Percentiles rank a stretch among this genome's conserved stretches.
These are phyloP conservation scores for Brachionus rubens DNA, from an alignment of 1,140 invertebrate genomes.

Conservation along the genomic window DNA sequence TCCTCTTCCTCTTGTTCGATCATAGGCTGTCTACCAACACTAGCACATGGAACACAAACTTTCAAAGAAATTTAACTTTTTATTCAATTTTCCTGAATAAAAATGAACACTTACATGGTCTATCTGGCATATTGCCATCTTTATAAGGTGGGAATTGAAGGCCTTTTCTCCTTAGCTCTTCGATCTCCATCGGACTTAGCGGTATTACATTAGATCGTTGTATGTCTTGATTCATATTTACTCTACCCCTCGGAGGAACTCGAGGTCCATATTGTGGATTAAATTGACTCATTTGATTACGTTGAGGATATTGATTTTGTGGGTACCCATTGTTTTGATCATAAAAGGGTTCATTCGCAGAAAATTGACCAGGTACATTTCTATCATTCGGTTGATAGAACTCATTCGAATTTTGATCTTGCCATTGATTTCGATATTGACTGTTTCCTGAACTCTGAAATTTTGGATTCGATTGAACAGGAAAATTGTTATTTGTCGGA, in stretches of 20 bases:
- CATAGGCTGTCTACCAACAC: too few species aligned
- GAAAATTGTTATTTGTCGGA: conserved; percentile 3
- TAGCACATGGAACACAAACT: not conserved
- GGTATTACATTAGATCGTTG: not conserved
- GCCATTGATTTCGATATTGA: not conserved
- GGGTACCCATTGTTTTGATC: not conserved
- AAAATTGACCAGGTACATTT: too few species aligned
- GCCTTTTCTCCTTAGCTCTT: not conserved
- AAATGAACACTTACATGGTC: too few species aligned
- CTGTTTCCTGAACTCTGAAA: not conserved
- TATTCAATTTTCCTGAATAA: not conserved
- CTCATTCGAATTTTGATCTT: not conserved
- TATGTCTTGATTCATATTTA: too few species aligned
- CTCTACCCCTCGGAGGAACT: too few species aligned
- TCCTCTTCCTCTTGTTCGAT: not conserved
- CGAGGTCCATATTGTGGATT: too few species aligned
- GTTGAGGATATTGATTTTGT: too few species aligned
- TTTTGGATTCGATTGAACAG: conserved; percentile 23
- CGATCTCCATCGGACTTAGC: not conserved
- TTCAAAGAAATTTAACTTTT: not conserved
- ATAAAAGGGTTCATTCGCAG: too few species aligned
- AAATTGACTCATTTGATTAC: too few species aligned
- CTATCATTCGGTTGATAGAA: not conserved
- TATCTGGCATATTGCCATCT: not conserved
- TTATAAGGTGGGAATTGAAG: conserved; percentile 12